A percentile compares a stretch with the other conserved stretches of the same genome.
These are phyloP conservation scores for Bujurquina vittata DNA, from an alignment of 2,113 vertebrate species.

Conservation along the genomic window DNA sequence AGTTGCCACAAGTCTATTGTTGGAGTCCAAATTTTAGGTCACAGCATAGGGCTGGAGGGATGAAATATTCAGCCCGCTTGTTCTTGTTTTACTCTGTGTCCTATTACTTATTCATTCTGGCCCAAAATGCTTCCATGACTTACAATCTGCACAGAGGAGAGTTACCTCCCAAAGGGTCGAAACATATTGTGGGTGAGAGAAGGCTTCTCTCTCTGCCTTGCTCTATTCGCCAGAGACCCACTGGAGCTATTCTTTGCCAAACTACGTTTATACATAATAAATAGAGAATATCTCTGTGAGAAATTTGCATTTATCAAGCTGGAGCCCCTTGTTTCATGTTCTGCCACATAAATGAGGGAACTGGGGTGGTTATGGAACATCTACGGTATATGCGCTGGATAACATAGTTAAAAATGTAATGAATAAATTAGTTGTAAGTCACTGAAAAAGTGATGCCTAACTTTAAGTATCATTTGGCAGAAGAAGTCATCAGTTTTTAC, in stretches of 20 bases:
- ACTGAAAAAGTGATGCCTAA: not conserved
- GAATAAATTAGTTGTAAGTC: not conserved
- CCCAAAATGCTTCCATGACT: conserved; percentile 64
- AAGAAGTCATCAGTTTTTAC: not conserved
- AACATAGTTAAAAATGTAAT: not conserved
- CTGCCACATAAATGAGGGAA: conserved; percentile 10
- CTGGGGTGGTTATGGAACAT: not conserved
- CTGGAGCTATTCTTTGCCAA: conserved; percentile 48
- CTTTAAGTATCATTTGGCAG: not conserved
- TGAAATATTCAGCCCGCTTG: conserved; percentile 69
- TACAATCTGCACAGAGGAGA: conserved; percentile 51
- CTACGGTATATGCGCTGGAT: not conserved
- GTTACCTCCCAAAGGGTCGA: conserved; percentile 44
- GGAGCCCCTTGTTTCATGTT: conserved; percentile 26
- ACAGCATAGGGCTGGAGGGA: conserved; percentile 44
- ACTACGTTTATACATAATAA: conserved; percentile 60
- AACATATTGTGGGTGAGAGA: conserved; percentile 52
- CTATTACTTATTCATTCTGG: conserved; percentile 72
- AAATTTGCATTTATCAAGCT: conserved; percentile 42
- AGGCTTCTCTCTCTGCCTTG: conserved; percentile 32
- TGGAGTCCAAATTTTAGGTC: conserved; percentile 55
- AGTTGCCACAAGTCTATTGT: conserved; percentile 22
- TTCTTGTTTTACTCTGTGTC: conserved; percentile 53
- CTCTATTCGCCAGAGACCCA: conserved; percentile 41
- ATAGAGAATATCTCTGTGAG: conserved; percentile 39